phyloP scores from a whole-genome alignment of 2,797 vertebrate species.

The Anabas testudineus region DNA sequence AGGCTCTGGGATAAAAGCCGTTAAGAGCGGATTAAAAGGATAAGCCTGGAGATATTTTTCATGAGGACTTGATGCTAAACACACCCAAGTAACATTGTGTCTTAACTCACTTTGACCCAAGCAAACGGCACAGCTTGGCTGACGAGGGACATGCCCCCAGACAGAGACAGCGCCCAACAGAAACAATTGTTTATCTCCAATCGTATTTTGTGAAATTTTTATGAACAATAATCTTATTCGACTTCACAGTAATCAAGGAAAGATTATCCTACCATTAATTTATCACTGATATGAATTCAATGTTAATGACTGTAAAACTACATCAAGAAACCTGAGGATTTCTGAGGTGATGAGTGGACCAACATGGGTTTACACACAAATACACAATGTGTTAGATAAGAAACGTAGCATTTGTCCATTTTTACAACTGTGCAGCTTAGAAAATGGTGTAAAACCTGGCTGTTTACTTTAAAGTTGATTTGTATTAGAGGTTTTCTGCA shows the following conservation, averaged over 20 bases:
- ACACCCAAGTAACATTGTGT: constrained; percentile 59
- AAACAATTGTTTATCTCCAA: constrained; percentile 3
- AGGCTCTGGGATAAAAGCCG: constrained; percentile 74
- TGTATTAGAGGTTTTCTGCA: neutral
- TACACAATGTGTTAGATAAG: neutral
- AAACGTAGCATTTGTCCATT: neutral
- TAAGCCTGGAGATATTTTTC: constrained; percentile 79
- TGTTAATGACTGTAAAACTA: constrained; percentile 42
- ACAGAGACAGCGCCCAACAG: neutral
- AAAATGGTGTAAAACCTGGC: neutral
- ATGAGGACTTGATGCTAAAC: constrained; percentile 72
- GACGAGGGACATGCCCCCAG: constrained; percentile 36
- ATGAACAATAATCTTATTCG: constrained; percentile 25
- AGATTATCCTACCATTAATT: constrained; percentile 45
- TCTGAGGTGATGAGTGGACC: neutral
- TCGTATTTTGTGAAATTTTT: constrained; percentile 12
- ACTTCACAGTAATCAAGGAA: constrained; percentile 27
- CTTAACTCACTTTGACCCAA: constrained; percentile 66
- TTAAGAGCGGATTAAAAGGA: constrained; percentile 80
- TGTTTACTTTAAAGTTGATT: neutral
- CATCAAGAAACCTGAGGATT: constrained; percentile 41
- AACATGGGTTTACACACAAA: neutral
- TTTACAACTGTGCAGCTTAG: neutral
- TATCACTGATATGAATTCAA: constrained; percentile 60
- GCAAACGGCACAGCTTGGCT: constrained; percentile 36